phyloP scores from a whole-genome alignment of 2,888 invertebrate genomes.

The Drosophila paucipuncta region DNA sequence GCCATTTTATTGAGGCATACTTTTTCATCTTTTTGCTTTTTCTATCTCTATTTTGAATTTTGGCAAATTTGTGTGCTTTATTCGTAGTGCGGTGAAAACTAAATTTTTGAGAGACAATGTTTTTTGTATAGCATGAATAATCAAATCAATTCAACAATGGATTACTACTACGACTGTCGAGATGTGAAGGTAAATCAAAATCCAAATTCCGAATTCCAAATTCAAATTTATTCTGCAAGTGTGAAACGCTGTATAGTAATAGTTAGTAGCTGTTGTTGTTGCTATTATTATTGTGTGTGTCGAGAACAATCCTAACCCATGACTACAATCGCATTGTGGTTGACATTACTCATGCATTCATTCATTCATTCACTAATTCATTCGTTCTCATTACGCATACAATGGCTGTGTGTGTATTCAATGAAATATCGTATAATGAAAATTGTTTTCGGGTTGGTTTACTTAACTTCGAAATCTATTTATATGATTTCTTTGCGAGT shows the following conservation, averaged over 20 bases:
- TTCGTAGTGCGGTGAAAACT: conserved; percentile 67
- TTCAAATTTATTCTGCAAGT: conserved; percentile 32
- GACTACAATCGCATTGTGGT: conserved; percentile 28
- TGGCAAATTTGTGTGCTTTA: conserved; percentile 2
- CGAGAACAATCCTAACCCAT: conserved; percentile 23
- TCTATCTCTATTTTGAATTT: conserved; percentile 66
- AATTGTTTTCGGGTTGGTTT: conserved; percentile 8
- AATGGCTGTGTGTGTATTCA: conserved; percentile 15
- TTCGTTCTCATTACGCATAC: conserved; percentile 35
- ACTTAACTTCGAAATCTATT: neutral
- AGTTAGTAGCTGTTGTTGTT: neutral
- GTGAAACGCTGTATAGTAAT: conserved; percentile 9
- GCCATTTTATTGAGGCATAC: conserved; percentile 20
- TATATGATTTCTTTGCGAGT: neutral
- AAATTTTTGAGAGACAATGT: conserved; percentile 36
- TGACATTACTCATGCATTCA: conserved; percentile 33
- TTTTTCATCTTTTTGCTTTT: conserved; percentile 9
- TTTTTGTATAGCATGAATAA: conserved; percentile 44
- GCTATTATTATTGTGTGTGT: neutral
- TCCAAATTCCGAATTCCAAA: neutral
- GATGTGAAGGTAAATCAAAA: conserved; percentile 62
- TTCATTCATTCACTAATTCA: neutral
- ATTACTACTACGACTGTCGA: conserved; percentile 67
- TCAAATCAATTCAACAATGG: conserved; percentile 56
- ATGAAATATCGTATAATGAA: neutral